These are phyloP conservation scores for Xanthorhoe designata DNA, from an alignment of 2,888 invertebrate genomes.

Conservation along the genomic window DNA sequence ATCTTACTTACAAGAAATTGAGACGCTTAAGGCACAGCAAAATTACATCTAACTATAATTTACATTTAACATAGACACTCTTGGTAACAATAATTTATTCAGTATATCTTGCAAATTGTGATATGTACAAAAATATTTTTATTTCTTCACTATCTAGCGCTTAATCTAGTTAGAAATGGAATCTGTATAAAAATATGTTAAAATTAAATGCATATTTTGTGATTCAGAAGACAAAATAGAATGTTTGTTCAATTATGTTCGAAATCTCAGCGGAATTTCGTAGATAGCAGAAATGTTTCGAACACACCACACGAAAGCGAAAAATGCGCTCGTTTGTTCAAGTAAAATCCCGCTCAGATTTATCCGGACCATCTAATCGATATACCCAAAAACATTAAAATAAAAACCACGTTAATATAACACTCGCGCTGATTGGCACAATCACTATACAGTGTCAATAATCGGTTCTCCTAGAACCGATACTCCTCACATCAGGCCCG, in stretches of 20 bases:
- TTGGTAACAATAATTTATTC: constrained; percentile 76
- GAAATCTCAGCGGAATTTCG: not conserved
- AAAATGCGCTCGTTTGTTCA: not conserved
- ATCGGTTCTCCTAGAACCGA: constrained; percentile 82
- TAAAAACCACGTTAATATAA: constrained; percentile 41
- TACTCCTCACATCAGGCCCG: constrained; percentile 83
- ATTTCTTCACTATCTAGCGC: constrained; percentile 69
- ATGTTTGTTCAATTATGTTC: constrained; percentile 17
- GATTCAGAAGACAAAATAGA: constrained; percentile 39
- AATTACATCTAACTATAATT: constrained; percentile 68
- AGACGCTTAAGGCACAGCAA: constrained; percentile 85
- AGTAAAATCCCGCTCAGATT: not conserved
- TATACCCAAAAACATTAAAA: not conserved
- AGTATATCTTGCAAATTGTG: constrained; percentile 74
- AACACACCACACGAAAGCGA: not conserved
- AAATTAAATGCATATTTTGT: constrained; percentile 52
- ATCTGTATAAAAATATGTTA: constrained; percentile 31
- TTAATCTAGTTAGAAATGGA: constrained; percentile 41
- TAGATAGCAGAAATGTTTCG: not conserved
- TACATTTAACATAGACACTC: constrained; percentile 69
- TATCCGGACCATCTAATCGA: not conserved
- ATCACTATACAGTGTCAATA: constrained; percentile 60
- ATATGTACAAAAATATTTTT: constrained; percentile 85
- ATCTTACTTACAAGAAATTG: constrained; percentile 80
- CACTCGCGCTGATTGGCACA: constrained; percentile 60